Evolutionary conservation across 53 echinoderm and acorn worm species (phyloP), one percentile per base, ranked within the genome.

Genomic region (Stichopus horrens): DNA sequence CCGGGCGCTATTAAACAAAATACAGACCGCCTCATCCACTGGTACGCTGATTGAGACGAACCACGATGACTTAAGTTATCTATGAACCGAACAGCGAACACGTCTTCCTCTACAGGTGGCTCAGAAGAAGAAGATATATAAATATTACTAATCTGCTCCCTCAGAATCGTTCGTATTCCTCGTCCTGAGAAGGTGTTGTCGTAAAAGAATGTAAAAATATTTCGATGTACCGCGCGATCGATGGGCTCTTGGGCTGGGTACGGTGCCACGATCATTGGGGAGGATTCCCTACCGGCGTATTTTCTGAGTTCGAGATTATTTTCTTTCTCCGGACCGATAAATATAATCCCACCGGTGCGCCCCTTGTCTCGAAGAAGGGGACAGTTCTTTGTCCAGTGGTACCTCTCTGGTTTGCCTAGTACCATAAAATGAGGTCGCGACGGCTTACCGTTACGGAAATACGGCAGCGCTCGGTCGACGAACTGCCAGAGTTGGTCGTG

Each of bases 11-110:
- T 93, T 13, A 96, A 92, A 84, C 96, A 96, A 86, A 96, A 96
- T 52, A 96, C 77, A 14, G 94, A 90, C 18, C 94, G 94, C 51
- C 93, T 87, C 96, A 96, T 96, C 96, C 96, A 96, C 77, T 94
- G 91, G 18, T 93, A 83, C 51, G 92, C 93, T 9, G 93, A 93
- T 22, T 91, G 89, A 7, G 80, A 91, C 14, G 77, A 76, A 37
- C 52, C 54, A 5, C 8, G 7, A 21, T 89, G 86, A 8, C 90
- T 88, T 7, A 88, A 74, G 73, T 91, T 90, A 23, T 88, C 86
- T 5, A 90, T 83, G 83, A 93, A 94, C 55, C 91, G 84, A 63
- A 90, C 88, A 9, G 74, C 55, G 11, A 87, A 55, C 0, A 21
- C 55, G 10, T 55, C 87, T 14, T 57, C 19, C 56, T 87, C 23